Evolutionary conservation across 1,140 invertebrate genomes (phyloP).

Genomic region (Drosophila willistoni): DNA sequence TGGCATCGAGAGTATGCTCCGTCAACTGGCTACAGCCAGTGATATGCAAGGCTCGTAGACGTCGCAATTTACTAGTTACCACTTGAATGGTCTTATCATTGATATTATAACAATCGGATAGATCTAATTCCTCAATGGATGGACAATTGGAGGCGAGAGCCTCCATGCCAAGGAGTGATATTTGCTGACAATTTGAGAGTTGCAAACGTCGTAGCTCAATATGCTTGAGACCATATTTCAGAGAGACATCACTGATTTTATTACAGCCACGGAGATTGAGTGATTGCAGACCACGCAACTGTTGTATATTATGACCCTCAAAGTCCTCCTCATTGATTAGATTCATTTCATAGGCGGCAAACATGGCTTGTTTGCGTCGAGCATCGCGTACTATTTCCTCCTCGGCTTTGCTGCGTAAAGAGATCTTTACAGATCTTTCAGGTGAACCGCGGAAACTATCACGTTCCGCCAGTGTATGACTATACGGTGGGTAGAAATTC

Average conservation of each 20-base stretch:
- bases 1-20: conserved; percentile 85
- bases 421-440: conserved; percentile 84
- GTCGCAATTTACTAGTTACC: conserved; percentile 85
- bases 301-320: conserved; percentile 85
- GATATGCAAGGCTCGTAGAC: conserved; percentile 87
- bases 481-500: conserved; percentile 66
- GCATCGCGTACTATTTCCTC: conserved; percentile 88
- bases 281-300: conserved; percentile 85
- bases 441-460: conserved; percentile 34
- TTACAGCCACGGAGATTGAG: conserved; percentile 88
- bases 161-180: conserved; percentile 87
- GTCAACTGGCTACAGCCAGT: conserved; percentile 88
- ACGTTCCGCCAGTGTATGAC: conserved; percentile 44
- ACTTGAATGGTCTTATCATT: conserved; percentile 87
- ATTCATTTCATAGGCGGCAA: conserved; percentile 86
- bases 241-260: conserved; percentile 88
- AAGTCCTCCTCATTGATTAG: conserved; percentile 83
- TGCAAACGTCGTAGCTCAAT: conserved; percentile 84
- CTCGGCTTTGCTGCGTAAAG: conserved; percentile 86
- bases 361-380: conserved; percentile 86
- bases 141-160: conserved; percentile 87
- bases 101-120: conserved; percentile 87
- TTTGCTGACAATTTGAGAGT: conserved; percentile 88
- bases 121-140: conserved; percentile 87
- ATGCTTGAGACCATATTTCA: conserved; percentile 87